These are phyloP conservation scores for Tipula lateralis DNA, from an alignment of 2,888 invertebrate genomes.

Conservation along the genomic window DNA sequence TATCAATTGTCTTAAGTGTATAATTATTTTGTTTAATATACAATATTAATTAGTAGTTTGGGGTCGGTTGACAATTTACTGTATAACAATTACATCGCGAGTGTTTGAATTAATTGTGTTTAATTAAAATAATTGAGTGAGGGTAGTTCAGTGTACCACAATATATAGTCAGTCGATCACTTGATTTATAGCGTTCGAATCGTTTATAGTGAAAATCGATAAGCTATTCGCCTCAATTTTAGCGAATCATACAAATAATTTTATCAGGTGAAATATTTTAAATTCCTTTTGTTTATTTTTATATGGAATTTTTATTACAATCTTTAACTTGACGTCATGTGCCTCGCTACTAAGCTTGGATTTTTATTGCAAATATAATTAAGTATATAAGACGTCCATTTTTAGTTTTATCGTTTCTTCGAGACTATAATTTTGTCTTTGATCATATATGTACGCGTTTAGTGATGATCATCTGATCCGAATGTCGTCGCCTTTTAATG, in stretches of 20 bases:
- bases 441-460: neutral
- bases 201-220: neutral
- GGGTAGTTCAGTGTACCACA: neutral
- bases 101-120: neutral
- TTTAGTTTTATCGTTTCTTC: neutral
- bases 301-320: neutral
- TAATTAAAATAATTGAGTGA: no score
- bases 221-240: neutral
- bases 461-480: neutral
- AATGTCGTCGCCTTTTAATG: neutral
- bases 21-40: neutral
- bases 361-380: neutral
- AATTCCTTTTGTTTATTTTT: neutral
- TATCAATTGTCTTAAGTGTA: neutral
- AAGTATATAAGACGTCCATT: neutral
- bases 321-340: constrained; percentile 5
- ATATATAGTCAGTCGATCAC: neutral
- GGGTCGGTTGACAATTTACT: neutral
- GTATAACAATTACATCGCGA: neutral
- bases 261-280: neutral
- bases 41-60: neutral
- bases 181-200: no score
- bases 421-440: neutral
- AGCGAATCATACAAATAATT: neutral
- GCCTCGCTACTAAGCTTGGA: neutral